Evolutionary conservation across 2,888 invertebrate genomes (phyloP).

Genomic region (Sialis fuliginosa): DNA sequence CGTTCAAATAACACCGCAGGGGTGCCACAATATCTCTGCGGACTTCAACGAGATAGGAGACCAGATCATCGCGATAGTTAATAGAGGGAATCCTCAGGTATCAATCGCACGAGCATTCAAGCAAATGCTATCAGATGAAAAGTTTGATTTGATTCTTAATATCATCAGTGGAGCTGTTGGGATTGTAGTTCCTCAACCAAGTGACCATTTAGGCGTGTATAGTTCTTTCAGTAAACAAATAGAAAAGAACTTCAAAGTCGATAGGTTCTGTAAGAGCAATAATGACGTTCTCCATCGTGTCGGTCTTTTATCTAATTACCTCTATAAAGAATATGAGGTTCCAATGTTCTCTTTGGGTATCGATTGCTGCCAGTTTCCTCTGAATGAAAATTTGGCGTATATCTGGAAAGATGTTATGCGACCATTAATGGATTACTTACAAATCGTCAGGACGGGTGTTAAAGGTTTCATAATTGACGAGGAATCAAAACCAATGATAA

Average conservation of each 20-base stretch:
- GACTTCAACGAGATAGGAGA: slow-evolving; percentile 45
- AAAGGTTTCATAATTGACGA: slow-evolving; percentile 52
- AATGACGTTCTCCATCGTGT: too few relatives aligned
- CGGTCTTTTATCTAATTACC: slow-evolving; percentile 31
- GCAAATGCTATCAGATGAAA: slow-evolving; percentile 41
- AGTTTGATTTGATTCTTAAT: slow-evolving; percentile 54
- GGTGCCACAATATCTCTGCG: slow-evolving; percentile 24
- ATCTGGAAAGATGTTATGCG: slow-evolving; percentile 53
- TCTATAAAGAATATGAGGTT: slow-evolving; percentile 42
- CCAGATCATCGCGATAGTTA: slow-evolving; percentile 33
- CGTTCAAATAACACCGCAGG: slow-evolving; percentile 14
- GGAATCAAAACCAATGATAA: slow-evolving; percentile 41
- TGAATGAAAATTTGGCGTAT: slow-evolving; percentile 39
- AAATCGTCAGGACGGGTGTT: slow-evolving; percentile 47
- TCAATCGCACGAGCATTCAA: slow-evolving; percentile 41
- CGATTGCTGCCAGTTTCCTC: slow-evolving; percentile 71
- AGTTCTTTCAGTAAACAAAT: too few relatives aligned
- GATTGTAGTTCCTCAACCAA: slow-evolving; percentile 20
- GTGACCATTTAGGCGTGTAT: slow-evolving; percentile 3
- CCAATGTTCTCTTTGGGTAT: slow-evolving; percentile 55
- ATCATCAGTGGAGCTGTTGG: slow-evolving; percentile 56
- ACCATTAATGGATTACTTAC: slow-evolving; percentile 43
- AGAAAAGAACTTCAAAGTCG: too few relatives aligned
- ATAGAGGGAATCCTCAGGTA: slow-evolving; percentile 25
- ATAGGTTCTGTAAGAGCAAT: too few relatives aligned